Percentiles rank a stretch among this genome's conserved stretches.
Conservation (phyloP, 2,888 invertebrate genomes). For the Rapana venosa region DNA sequence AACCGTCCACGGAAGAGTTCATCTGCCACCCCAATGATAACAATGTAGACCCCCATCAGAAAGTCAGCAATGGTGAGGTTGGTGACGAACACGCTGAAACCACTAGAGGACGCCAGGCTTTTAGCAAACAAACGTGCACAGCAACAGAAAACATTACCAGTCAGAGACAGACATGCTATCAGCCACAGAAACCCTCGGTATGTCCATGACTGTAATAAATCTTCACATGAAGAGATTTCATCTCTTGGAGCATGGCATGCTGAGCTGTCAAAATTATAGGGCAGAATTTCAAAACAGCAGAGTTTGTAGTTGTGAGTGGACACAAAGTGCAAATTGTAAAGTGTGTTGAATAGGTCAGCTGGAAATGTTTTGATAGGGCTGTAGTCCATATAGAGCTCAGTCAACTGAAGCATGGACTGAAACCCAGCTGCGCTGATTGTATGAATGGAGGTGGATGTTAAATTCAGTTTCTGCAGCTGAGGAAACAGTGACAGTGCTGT, state of each 20-base stretch:
- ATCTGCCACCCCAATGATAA: not conserved
- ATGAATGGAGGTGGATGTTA: not conserved
- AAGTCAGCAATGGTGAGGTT: not conserved
- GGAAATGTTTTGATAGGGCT: not conserved
- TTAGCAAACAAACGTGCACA: not conserved
- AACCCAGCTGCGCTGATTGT: not conserved
- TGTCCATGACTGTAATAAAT: not conserved
- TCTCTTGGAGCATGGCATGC: not conserved
- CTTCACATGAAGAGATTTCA: slow-evolving; percentile 2
- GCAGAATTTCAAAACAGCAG: not conserved
- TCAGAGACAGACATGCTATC: not conserved
- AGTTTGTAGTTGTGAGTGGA: not conserved
- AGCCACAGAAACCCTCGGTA: not conserved
- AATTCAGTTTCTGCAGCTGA: not conserved
- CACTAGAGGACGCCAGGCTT: not conserved
- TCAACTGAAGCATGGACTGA: not conserved
- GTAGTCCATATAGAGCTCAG: not conserved
- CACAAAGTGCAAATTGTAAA: not conserved
- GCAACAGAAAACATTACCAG: not conserved
- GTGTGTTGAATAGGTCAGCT: not conserved
- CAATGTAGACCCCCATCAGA: not conserved
- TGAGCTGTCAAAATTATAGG: not conserved
- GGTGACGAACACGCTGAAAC: not conserved
- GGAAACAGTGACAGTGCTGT: not conserved
- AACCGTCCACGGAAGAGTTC: not conserved